Conservation (phyloP, 2,888 invertebrate species). For the Ormyrus pomaceus region DNA sequence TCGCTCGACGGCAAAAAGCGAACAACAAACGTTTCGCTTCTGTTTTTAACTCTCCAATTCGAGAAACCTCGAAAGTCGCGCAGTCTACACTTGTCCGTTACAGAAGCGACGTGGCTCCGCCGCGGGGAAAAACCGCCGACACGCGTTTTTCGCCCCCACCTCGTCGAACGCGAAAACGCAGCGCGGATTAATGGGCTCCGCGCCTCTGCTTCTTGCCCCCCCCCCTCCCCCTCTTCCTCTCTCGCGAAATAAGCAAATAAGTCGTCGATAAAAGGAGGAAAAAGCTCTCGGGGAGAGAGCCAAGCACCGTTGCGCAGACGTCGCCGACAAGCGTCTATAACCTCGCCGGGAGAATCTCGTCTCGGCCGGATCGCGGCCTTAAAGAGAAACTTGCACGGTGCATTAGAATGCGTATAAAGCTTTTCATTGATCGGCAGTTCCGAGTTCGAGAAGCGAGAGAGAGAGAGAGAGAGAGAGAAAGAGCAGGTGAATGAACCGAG, state of each 20-base stretch:
- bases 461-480: no score
- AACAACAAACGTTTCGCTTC: no score
- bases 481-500: constrained; percentile 39
- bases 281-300: background rate
- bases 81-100: no score
- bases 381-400: constrained; percentile 21
- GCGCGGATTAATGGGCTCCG: background rate
- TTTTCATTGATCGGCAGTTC: constrained; percentile 38
- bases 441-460: no score
- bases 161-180: background rate
- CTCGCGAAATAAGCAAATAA: background rate
- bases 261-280: background rate
- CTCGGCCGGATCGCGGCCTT: background rate
- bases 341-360: background rate
- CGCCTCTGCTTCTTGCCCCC: background rate
- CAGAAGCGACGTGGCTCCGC: no score
- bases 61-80: no score
- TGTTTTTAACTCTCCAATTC: no score
- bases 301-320: no score
- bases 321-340: no score
- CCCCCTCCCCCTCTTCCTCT: background rate
- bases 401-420: constrained; percentile 27
- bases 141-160: background rate
- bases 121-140: background rate
- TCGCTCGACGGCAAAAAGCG: no score